Evolutionary conservation across 2,113 vertebrate genomes (phyloP).

Genomic region (Ailurus styani): DNA sequence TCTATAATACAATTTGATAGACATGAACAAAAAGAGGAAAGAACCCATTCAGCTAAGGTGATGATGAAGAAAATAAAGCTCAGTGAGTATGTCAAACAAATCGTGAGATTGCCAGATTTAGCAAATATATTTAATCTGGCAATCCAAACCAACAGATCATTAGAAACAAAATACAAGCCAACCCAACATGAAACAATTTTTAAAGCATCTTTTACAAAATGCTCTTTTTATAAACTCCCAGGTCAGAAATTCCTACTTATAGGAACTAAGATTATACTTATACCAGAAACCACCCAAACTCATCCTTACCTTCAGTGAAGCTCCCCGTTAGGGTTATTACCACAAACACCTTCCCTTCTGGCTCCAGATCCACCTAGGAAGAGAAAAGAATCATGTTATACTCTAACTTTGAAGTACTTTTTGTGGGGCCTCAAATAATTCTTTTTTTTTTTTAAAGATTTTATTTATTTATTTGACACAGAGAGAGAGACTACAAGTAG

Average conservation of each 20-base stretch:
- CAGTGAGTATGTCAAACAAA: background rate
- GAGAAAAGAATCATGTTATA: background rate
- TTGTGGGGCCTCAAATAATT: background rate
- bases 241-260: background rate
- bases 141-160: background rate
- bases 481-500: no score
- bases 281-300: slow-evolving; percentile 33
- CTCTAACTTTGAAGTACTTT: background rate
- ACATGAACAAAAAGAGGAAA: background rate
- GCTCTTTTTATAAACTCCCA: background rate
- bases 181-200: background rate
- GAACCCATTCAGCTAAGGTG: background rate
- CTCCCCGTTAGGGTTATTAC: slow-evolving; percentile 90
- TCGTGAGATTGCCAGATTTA: background rate
- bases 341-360: slow-evolving; percentile 95
- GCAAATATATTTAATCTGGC: background rate
- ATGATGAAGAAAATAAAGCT: background rate
- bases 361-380: slow-evolving; percentile 95
- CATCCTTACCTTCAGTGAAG: slow-evolving; percentile 92
- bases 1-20: background rate
- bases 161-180: background rate
- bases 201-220: background rate
- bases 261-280: background rate
- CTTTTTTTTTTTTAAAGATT: background rate
- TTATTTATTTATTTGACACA: no score